Evolutionary conservation across 2,113 vertebrate genomes (phyloP), one percentile per base, ranked within the genome.

Genomic region (Perca flavescens): DNA sequence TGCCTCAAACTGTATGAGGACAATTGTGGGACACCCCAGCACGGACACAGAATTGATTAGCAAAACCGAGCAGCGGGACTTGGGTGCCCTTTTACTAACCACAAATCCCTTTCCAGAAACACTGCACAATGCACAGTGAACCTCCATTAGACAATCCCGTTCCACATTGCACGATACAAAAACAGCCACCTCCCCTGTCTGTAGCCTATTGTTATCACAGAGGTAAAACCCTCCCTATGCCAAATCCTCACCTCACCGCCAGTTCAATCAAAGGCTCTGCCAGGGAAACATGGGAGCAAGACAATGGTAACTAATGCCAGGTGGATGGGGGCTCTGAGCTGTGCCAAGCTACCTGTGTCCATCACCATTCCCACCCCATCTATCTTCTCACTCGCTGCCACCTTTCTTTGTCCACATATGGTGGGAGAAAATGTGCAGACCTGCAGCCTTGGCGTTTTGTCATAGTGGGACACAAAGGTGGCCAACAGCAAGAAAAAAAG

Each of bases 221-320:
- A 92, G 86, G 82, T 82, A 91, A 87, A 91, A 88, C 64, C 80
- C 19, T 67, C 62, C 47, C 72, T 7, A 70, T 83, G 92, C 92
- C 89, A 94, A 91, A 91, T 82, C 89, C 86, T 88, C 74, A 85
- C 88, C 91, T 85, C 86, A 52, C 79, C 12, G 84, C 89, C 91
- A 89, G 90, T 88, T 88, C 91, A 91, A 90, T 89, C 89, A 86
- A 74, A 86, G 74, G 50, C 77, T 57, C 47, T 85, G 90, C 87
- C 91, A 90, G 80, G 63, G 81, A 87, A 87, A 82, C 25, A 19
- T n/a, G 43, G 56, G 67, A 69, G 74, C 67, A 62, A 87, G 82
- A 92, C 86, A 92, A 91, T 89, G 66, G 85, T 50, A 73, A 83
- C 80, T 88, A 83, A 88, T 72, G 84, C 89, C 91, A 91, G 87